Evolutionary conservation across 2,888 invertebrate species (phyloP), one percentile per base, ranked within the genome.

Genomic region (Mellilla xanthometata): DNA sequence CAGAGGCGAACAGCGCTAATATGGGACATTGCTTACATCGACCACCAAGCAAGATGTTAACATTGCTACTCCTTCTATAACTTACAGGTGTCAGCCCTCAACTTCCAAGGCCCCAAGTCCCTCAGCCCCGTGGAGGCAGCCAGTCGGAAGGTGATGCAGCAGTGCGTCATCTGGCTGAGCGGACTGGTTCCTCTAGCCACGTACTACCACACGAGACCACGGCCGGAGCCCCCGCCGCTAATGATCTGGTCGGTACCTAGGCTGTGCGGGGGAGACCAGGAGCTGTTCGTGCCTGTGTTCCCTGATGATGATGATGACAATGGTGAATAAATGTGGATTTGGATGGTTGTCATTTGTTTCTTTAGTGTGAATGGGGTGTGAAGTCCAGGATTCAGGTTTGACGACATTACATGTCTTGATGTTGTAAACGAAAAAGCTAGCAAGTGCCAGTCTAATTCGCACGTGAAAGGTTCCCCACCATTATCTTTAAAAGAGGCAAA

Each of bases 81-180:
- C 32, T 9, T 8, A 9, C 45, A 57, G 56, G 38, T 33, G 11
- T 30, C 36, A 19, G 3, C 48, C 12, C 19, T 34, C 9, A 32
- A 40, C 3, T 12, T 55, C 11, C 43, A 34, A 10, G 22, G 65
- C 5, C 56, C 64, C 3, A 50, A 54, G 10, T 12, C 43, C 2
- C 7, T 51, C 6, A 30, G 64, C 2, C 60, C 60, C 1, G 73
- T 77, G 2, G 69, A 74, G 3, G 8, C 60, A 10, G 65, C 71
- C 12, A 62, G 60, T 19, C 70, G 69, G 46, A 68, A 70, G 51
- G 12, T 75, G 49, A 67, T 84, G 72, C 76, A 81, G 67, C 88
- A 85, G 42, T 84, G 83, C 78, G 46, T 80, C 40, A 69, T 84
- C 12, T 87, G 83, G 87, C 58, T 81, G 57, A 73, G 69, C 41